These are phyloP conservation scores for Semaprochilodus insignis DNA, from an alignment of 2,797 vertebrate genomes.

Conservation along the genomic window DNA sequence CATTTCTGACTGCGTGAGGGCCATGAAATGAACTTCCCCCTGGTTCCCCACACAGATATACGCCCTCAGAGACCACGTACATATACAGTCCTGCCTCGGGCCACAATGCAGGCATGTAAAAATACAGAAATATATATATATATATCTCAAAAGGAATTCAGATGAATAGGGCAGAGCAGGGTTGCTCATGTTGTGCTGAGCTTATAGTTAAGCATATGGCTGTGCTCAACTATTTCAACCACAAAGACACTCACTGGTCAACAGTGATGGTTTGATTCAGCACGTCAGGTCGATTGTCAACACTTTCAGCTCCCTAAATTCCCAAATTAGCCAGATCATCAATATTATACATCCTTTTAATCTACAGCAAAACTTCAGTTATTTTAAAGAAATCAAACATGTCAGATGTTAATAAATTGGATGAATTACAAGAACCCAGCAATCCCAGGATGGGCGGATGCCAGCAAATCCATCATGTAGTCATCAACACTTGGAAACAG, in stretches of 20 bases:
- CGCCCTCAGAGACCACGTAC: neutral
- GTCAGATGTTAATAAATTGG: no score
- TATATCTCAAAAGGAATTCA: neutral
- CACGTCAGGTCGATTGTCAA: no score
- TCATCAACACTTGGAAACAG: no score
- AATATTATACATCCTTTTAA: no score
- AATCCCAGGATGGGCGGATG: no score
- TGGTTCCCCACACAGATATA: neutral
- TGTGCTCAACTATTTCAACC: neutral
- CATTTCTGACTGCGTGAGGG: conserved; percentile 29
- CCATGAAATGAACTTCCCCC: conserved; percentile 30
- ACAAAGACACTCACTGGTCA: neutral
- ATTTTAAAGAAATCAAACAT: no score
- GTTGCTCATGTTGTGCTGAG: neutral
- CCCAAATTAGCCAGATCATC: no score
- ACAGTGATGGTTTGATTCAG: no score
- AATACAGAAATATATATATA: neutral
- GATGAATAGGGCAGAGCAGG: neutral
- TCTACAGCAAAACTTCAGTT: no score
- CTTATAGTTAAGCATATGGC: neutral
- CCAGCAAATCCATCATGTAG: no score
- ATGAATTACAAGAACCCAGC: no score
- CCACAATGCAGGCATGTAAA: neutral
- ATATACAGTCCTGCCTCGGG: conserved; percentile 4
- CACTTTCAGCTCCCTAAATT: no score